Base-by-base conservation (phyloP, 2,797 vertebrate species). In the Paguma larvata region DNA sequence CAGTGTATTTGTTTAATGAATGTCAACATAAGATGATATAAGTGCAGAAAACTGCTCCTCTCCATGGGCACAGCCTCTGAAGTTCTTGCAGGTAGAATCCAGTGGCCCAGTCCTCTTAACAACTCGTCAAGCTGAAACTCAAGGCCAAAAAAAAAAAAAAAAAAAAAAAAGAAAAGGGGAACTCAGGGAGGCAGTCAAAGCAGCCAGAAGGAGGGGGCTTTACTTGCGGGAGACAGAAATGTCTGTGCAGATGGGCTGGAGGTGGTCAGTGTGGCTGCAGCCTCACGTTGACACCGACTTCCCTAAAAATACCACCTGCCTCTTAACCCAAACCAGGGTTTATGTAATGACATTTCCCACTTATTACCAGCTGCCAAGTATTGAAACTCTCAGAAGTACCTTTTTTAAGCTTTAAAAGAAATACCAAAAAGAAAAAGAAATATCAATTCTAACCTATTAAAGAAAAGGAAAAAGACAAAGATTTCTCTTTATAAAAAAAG, bases 291-390 rank as follows among this genome's bases (percentile, higher is more conserved):
- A 97, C 95, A 96, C 63, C 3, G 88, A 97, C 96, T 98, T 97
- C 94, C 97, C 96, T 94, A 98, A 98, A 98, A 98, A 97, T 95
- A 97, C 95, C 98, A 97, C 97, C 97, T 98, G 97, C 86, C 82
- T 96, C 92, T 96, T 91, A 79, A 95, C 84, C 96, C 56, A 93
- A 97, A 92, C 59, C 25, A 13, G 56, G 59, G 82, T 95, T 97
- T 97, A 97, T 97, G 88, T 95, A 97, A 97, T 97, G 85, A 92
- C 34, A 95, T 97, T 97, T 92, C 97, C 95, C 95, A 97, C 88
- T 95, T 89, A 80, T 77, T 89, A 90, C 72, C 97, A 97, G 95
- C 93, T 97, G 95, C 79, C 63, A 84, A 94, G 41, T 86, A 70
- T 38, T 68, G 80, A 95, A 96, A 97, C 82, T 96, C 85, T 93